These are phyloP conservation scores for Limnephilus rhombicus DNA, from an alignment of 2,888 invertebrate species.

Conservation along the genomic window DNA sequence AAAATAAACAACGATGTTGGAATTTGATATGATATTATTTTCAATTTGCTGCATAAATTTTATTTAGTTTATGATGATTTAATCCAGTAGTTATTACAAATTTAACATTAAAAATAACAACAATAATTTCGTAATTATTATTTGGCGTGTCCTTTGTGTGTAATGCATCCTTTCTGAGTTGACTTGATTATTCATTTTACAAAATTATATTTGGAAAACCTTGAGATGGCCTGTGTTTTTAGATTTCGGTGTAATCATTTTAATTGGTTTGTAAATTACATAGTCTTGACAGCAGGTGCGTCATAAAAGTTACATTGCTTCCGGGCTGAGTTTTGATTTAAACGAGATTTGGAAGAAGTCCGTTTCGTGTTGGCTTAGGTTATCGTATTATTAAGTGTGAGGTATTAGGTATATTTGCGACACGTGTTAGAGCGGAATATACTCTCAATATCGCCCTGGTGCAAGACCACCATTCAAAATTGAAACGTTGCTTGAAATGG, in stretches of 20 bases:
- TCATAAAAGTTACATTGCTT: slow-evolving; percentile 9
- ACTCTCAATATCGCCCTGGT: too few relatives aligned
- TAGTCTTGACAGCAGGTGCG: slow-evolving; percentile 16
- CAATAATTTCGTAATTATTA: not conserved
- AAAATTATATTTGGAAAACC: slow-evolving; percentile 22
- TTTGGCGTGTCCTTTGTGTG: not conserved
- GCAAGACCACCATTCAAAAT: too few relatives aligned
- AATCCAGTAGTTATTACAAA: not conserved
- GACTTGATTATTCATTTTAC: slow-evolving; percentile 3
- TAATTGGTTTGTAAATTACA: slow-evolving; percentile 40
- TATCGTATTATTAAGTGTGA: not conserved
- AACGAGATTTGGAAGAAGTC: not conserved
- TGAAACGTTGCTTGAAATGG: too few relatives aligned
- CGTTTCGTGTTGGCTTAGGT: not conserved
- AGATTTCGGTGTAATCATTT: slow-evolving; percentile 16
- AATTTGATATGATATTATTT: not conserved
- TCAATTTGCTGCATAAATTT: not conserved
- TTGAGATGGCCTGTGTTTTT: not conserved
- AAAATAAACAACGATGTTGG: not conserved
- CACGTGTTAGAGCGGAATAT: too few relatives aligned
- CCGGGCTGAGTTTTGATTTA: slow-evolving; percentile 13
- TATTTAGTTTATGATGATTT: not conserved
- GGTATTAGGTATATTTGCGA: too few relatives aligned
- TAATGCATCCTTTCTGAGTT: not conserved
- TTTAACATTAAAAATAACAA: not conserved